phyloP scores from a whole-genome alignment of 1,140 invertebrate genomes.

The Andricus grossulariae region DNA sequence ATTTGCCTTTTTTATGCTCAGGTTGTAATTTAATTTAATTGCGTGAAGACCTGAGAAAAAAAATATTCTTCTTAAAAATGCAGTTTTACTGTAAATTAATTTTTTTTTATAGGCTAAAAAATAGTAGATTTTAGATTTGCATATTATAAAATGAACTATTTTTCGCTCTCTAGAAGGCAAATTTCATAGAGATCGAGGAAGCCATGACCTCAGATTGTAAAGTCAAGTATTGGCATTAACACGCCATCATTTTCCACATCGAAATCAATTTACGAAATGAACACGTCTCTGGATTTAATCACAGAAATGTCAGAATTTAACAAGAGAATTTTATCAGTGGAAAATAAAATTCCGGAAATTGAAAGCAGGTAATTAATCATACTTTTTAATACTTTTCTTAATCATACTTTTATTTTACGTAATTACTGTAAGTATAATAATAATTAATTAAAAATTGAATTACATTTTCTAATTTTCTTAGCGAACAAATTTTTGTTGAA shows the following conservation, averaged over 20 bases:
- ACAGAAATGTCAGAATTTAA: background rate
- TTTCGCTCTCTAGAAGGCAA: background rate
- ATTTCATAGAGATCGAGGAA: background rate
- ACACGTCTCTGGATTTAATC: background rate
- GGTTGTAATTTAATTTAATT: too few relatives aligned
- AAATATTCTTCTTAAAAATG: too few relatives aligned
- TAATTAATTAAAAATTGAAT: background rate
- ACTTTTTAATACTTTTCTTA: too few relatives aligned
- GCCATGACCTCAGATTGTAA: background rate
- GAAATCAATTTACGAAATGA: conserved; percentile 11
- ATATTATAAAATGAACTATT: conserved; percentile 1
- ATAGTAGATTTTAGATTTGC: background rate
- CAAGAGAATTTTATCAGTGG: background rate
- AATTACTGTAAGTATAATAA: too few relatives aligned
- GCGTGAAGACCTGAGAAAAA: too few relatives aligned
- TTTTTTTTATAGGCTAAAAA: background rate
- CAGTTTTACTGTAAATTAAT: background rate
- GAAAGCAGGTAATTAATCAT: background rate
- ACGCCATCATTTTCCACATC: background rate
- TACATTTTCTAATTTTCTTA: background rate
- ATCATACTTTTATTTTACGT: too few relatives aligned
- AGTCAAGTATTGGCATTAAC: background rate
- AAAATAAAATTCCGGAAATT: background rate
- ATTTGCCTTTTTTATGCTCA: too few relatives aligned
- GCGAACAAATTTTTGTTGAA: too few relatives aligned